Conservation (phyloP, 1,140 invertebrate species). For the roundworm (Caenorhabditis elegans) region DNA sequence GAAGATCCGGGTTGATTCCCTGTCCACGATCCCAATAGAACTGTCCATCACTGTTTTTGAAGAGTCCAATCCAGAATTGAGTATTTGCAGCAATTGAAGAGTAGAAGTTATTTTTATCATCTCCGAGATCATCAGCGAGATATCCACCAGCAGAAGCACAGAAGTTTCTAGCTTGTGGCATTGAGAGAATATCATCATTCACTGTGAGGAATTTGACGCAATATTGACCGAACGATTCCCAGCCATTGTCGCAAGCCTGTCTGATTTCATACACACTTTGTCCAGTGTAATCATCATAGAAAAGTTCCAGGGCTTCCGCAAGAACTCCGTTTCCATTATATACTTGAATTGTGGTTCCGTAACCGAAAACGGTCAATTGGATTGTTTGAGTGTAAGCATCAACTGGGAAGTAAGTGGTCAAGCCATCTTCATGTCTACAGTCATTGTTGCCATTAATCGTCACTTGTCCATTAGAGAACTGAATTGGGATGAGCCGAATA, state of each 20-base stretch:
- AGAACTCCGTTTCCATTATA: neutral
- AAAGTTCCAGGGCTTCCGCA: neutral
- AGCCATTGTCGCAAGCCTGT: conserved; percentile 42
- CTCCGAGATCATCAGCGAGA: conserved; percentile 42
- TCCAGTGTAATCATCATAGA: neutral
- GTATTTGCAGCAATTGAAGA: neutral
- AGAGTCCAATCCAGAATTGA: conserved; percentile 45
- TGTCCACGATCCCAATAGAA: conserved; percentile 47
- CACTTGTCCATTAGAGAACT: conserved; percentile 44
- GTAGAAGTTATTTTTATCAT: conserved; percentile 33
- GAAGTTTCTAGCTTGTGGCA: conserved; percentile 38
- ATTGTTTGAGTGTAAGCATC: conserved; percentile 49
- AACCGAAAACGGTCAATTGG: conserved; percentile 19
- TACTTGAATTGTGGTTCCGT: conserved; percentile 23
- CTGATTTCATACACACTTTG: neutral
- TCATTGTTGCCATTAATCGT: neutral
- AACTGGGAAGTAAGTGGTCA: conserved; percentile 46
- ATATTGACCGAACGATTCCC: conserved; percentile 37
- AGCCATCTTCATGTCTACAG: neutral
- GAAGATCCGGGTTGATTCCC: neutral
- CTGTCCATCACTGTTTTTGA: neutral
- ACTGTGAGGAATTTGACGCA: neutral
- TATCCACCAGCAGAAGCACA: conserved; percentile 37
- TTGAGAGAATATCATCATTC: neutral
- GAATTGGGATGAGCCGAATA: conserved; percentile 37